Evolutionary conservation across 2,113 vertebrate species (phyloP).

Genomic region (Capra hircus): DNA sequence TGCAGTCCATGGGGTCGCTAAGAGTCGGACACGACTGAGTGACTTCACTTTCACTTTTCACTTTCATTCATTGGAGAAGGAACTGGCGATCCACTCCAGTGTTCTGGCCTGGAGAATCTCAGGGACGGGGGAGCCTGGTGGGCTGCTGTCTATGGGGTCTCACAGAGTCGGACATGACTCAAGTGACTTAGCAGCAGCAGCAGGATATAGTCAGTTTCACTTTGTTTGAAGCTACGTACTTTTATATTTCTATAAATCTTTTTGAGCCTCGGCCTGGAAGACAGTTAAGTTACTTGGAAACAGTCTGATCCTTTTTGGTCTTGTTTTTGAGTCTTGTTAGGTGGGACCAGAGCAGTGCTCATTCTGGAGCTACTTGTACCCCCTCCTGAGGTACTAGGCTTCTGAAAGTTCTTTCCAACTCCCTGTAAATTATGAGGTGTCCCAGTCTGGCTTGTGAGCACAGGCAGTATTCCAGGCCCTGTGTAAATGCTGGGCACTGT

Average conservation of each 20-base stretch:
- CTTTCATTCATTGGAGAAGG: no score
- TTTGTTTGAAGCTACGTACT: not conserved
- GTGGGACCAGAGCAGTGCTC: not conserved
- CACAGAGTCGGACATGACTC: no score
- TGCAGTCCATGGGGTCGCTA: no score
- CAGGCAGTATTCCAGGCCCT: not conserved
- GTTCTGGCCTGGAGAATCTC: no score
- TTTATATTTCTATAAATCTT: not conserved
- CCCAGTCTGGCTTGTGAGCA: not conserved
- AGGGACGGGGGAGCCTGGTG: no score
- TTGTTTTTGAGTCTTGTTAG: not conserved
- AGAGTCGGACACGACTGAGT: no score
- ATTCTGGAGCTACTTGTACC: not conserved
- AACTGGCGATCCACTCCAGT: no score
- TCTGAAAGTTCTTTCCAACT: not conserved
- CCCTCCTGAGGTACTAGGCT: not conserved
- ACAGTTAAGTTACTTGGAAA: not conserved
- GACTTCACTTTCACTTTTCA: no score
- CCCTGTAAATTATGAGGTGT: not conserved
- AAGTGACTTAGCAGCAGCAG: no score
- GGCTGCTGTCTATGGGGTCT: no score
- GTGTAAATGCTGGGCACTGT: not conserved
- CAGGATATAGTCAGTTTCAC: not conserved
- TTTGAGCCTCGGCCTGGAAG: not conserved
- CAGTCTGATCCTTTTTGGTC: not conserved